A percentile compares a stretch with the other conserved stretches of the same genome.
These are phyloP conservation scores for Formica exsecta DNA, from an alignment of 1,140 invertebrate genomes.

Conservation along the genomic window DNA sequence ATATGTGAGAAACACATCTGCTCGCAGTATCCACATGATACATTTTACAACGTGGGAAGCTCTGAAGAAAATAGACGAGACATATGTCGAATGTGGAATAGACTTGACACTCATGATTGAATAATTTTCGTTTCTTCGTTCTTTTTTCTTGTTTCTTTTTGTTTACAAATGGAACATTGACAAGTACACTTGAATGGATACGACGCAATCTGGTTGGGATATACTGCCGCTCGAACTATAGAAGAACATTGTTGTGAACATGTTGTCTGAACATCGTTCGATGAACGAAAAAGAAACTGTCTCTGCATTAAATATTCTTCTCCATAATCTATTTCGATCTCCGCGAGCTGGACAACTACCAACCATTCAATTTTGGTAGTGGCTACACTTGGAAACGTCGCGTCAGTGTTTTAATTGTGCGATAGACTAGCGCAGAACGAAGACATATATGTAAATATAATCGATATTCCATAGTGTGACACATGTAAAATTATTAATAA, in stretches of 20 bases:
- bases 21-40: constrained; percentile 36
- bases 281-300: constrained; percentile 19
- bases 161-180: constrained; percentile 24
- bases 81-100: constrained; percentile 40
- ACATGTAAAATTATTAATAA: constrained; percentile 82
- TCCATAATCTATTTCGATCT: constrained; percentile 42
- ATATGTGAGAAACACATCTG: constrained; percentile 46
- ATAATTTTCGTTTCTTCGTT: constrained; percentile 30
- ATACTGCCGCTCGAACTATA: not conserved
- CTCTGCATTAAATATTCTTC: constrained; percentile 20
- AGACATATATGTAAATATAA: constrained; percentile 77
- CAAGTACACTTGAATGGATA: not conserved
- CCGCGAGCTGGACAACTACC: constrained; percentile 55
- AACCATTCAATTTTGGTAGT: constrained; percentile 45
- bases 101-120: constrained; percentile 55
- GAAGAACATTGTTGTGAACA: constrained; percentile 14
- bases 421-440: constrained; percentile 55
- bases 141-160: constrained; percentile 15
- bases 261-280: constrained; percentile 31
- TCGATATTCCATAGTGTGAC: constrained; percentile 72
- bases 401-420: constrained; percentile 59
- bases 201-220: not conserved
- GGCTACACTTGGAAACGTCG: constrained; percentile 46
- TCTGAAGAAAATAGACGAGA: constrained; percentile 60
- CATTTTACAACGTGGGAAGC: constrained; percentile 58